phyloP scores from a whole-genome alignment of 2,797 vertebrate genomes.

The Anguilla megastoma region DNA sequence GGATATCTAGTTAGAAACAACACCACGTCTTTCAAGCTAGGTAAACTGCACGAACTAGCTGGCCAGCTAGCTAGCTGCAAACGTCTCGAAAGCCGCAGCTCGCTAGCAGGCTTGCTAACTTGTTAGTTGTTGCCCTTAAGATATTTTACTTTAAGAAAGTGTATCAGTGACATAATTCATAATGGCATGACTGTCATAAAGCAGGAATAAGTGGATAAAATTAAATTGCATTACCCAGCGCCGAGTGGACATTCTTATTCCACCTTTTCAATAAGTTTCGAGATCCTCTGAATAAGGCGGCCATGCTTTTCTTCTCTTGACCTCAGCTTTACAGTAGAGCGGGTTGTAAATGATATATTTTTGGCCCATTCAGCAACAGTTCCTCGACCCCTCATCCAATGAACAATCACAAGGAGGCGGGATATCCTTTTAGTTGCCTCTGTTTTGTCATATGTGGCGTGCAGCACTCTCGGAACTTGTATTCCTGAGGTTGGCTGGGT shows the following conservation, averaged over 20 bases:
- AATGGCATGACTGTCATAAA: background rate
- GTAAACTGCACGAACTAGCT: background rate
- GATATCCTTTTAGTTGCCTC: conserved; percentile 7
- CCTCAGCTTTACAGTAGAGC: conserved; percentile 50
- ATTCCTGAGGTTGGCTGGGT: background rate
- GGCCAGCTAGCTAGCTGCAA: background rate
- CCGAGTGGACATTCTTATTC: conserved; percentile 65
- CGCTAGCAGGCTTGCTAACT: background rate
- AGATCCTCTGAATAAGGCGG: conserved; percentile 71
- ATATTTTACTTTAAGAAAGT: background rate
- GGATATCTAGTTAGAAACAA: background rate
- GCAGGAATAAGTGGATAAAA: background rate
- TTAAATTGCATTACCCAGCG: conserved; percentile 63
- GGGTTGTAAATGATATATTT: conserved; percentile 36
- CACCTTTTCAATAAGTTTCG: conserved; percentile 65
- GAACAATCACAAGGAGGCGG: conserved; percentile 35
- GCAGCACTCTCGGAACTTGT: background rate
- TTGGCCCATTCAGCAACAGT: conserved; percentile 57
- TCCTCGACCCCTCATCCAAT: conserved; percentile 19
- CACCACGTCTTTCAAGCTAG: background rate
- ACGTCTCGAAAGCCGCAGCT: background rate
- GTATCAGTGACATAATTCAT: background rate
- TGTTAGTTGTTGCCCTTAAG: background rate
- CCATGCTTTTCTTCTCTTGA: conserved; percentile 76
- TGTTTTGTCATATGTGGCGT: conserved; percentile 18